Percentiles rank a stretch among this genome's conserved stretches.
Evolutionary conservation across 2,888 invertebrate genomes (phyloP).

Genomic region (Epiblema foenella): DNA sequence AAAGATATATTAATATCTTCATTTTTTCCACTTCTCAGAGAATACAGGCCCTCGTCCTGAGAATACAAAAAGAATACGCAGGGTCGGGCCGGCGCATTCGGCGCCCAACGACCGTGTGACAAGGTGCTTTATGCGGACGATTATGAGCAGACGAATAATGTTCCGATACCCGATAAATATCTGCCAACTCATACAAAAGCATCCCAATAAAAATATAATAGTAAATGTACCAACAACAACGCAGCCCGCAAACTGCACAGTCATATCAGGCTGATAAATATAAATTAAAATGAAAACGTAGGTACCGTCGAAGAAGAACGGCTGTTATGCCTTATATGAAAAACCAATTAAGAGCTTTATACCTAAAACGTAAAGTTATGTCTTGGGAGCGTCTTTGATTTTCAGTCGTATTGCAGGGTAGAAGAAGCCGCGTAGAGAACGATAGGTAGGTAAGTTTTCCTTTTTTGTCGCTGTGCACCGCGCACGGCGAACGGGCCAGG

Average conservation of each 20-base stretch:
- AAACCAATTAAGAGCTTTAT: constrained; percentile 69
- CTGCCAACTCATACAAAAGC: constrained; percentile 85
- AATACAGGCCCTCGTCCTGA: constrained; percentile 75
- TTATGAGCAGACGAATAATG: constrained; percentile 83
- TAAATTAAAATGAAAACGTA: constrained; percentile 76
- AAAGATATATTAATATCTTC: constrained; percentile 85
- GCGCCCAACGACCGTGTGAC: constrained; percentile 85
- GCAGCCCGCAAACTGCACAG: constrained; percentile 78
- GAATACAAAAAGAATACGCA: constrained; percentile 79
- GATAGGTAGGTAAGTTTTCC: constrained; percentile 45
- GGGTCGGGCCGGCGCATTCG: constrained; percentile 77
- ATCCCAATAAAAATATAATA: constrained; percentile 84
- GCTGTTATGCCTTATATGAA: constrained; percentile 57
- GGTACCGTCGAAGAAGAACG: constrained; percentile 57
- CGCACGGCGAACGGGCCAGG: constrained; percentile 42
- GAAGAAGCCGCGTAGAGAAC: constrained; percentile 16
- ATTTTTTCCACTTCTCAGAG: constrained; percentile 84
- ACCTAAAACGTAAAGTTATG: constrained; percentile 30
- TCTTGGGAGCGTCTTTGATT: background rate
- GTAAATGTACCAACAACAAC: constrained; percentile 81
- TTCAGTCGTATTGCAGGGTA: constrained; percentile 15
- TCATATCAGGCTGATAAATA: constrained; percentile 80
- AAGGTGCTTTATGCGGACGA: constrained; percentile 84
- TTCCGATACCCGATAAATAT: constrained; percentile 84
- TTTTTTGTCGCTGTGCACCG: constrained; percentile 39